These are phyloP conservation scores for Drosophila subquinaria DNA, from an alignment of 2,888 invertebrate genomes.

Conservation along the genomic window DNA sequence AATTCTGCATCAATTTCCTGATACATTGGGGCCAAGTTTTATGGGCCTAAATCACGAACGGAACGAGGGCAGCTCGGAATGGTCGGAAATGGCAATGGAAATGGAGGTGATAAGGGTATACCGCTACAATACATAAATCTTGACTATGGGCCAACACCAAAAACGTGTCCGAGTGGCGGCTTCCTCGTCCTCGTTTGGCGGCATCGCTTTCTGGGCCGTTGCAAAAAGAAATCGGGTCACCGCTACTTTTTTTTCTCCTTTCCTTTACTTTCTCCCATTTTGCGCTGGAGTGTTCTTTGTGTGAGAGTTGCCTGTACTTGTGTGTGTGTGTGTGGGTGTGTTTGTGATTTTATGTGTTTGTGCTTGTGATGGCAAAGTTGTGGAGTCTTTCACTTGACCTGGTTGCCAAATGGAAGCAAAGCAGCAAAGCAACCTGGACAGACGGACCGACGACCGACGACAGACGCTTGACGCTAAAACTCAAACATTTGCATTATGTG, in stretches of 20 bases:
- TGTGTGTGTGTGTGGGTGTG: conserved; percentile 22
- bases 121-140: conserved; percentile 34
- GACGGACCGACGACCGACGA: background rate
- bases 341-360: background rate
- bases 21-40: conserved; percentile 14
- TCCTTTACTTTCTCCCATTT: conserved; percentile 32
- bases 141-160: conserved; percentile 25
- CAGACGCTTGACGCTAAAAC: conserved; percentile 7
- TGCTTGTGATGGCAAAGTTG: conserved; percentile 29
- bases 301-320: conserved; percentile 35
- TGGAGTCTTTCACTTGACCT: conserved; percentile 50
- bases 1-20: conserved; percentile 37
- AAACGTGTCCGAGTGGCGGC: conserved; percentile 41
- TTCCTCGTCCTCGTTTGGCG: conserved; percentile 10
- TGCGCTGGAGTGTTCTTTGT: conserved; percentile 48
- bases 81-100: background rate
- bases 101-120: conserved; percentile 28
- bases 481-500: conserved; percentile 46
- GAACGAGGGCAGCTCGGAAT: background rate
- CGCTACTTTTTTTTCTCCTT: conserved; percentile 19
- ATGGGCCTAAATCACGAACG: conserved; percentile 8
- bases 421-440: conserved; percentile 20
- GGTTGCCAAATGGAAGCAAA: conserved; percentile 33
- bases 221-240: conserved; percentile 56
- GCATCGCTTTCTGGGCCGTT: conserved; percentile 22